phyloP scores from a whole-genome alignment of 23 tunicate species.

The Halocynthia aurantium region DNA sequence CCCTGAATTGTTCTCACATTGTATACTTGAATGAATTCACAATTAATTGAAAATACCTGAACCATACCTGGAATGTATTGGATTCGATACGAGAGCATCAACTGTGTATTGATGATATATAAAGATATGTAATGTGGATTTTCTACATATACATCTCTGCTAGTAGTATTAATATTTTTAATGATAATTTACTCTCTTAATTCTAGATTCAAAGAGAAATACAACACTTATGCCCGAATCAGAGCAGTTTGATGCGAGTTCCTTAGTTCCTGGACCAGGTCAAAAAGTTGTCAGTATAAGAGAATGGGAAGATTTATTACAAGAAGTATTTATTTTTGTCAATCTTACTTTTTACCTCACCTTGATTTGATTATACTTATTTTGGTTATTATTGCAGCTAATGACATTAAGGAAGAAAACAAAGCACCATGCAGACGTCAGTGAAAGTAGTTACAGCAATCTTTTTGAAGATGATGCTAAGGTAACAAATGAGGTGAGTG shows the following conservation, averaged over 20 bases:
- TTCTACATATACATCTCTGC: background rate
- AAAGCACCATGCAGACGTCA: background rate
- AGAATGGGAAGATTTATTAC: conserved; percentile 5
- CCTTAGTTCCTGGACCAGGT: conserved; percentile 1
- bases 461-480: conserved; percentile 23
- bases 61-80: too few relatives aligned
- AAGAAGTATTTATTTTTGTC: background rate
- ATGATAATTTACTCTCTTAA: too few relatives aligned
- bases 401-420: background rate
- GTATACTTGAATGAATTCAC: too few relatives aligned
- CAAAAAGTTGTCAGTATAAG: conserved; percentile 1
- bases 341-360: too few relatives aligned
- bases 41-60: too few relatives aligned
- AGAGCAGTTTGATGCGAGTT: background rate
- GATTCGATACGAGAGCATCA: too few relatives aligned
- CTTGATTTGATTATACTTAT: too few relatives aligned
- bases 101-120: too few relatives aligned
- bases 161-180: background rate
- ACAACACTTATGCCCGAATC: background rate
- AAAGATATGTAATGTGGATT: too few relatives aligned
- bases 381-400: background rate
- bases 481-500: conserved; percentile 3
- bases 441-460: background rate
- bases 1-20: too few relatives aligned
- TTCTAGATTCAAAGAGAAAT: background rate